A percentile compares a stretch with the other conserved stretches of the same genome.
phyloP scores from a whole-genome alignment of 2,797 vertebrate species.

The Dipus sagitta region DNA sequence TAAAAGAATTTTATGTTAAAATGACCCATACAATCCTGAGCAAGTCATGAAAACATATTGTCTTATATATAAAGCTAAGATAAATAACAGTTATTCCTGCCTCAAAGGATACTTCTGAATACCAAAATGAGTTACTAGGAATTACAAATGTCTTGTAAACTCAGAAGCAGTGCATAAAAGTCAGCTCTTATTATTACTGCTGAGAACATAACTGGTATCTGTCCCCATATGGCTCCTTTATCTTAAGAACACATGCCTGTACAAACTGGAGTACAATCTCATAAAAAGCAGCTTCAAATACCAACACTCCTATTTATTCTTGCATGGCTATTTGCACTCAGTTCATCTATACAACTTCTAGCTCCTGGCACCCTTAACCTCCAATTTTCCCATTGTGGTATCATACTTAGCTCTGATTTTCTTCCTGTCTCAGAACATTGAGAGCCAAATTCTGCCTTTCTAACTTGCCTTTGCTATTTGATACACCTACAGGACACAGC shows the following conservation, averaged over 20 bases:
- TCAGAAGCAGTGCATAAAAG: neutral
- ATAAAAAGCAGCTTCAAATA: neutral
- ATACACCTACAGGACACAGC: neutral
- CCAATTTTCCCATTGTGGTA: neutral
- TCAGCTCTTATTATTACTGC: neutral
- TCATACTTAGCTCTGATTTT: neutral
- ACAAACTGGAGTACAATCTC: neutral
- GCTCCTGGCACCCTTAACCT: neutral
- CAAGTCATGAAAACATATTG: conserved; percentile 2
- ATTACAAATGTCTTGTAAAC: neutral
- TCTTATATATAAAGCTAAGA: conserved; percentile 18
- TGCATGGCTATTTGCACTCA: neutral
- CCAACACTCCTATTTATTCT: neutral
- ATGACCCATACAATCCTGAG: neutral
- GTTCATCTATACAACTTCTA: neutral
- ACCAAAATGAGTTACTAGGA: neutral
- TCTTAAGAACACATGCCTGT: neutral
- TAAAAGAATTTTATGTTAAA: conserved; percentile 27
- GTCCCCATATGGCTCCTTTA: neutral
- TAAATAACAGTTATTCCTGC: neutral
- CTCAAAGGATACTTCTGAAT: neutral
- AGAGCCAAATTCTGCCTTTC: neutral
- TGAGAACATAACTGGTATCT: neutral
- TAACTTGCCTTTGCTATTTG: neutral
- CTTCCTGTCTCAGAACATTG: neutral